Conservation (phyloP, 1,140 invertebrate species). For the Trichonephila clavipes region DNA sequence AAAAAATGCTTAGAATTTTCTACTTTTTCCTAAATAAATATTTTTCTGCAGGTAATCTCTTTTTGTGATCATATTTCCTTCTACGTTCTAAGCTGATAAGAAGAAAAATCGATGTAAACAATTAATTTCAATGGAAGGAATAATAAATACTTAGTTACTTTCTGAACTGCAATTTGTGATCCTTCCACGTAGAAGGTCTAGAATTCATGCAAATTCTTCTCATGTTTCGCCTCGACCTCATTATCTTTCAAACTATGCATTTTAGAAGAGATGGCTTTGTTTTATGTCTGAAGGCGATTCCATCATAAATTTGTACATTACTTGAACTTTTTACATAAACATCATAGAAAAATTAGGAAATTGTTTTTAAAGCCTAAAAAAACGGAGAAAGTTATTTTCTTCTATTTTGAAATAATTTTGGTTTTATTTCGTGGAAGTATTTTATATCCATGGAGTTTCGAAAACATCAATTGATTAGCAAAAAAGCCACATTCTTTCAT, state of each 20-base stretch:
- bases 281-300: background rate
- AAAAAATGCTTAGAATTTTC: no score
- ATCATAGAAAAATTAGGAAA: background rate
- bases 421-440: no score
- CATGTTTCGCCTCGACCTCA: constrained; percentile 27
- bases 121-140: background rate
- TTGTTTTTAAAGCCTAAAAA: background rate
- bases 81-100: no score
- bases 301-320: background rate
- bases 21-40: no score
- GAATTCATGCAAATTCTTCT: constrained; percentile 43
- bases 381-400: background rate
- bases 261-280: constrained; percentile 1
- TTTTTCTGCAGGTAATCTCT: no score
- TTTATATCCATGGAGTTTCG: no score
- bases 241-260: constrained; percentile 14
- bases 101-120: no score
- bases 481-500: no score
- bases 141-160: background rate
- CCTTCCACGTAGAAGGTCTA: background rate
- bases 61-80: no score
- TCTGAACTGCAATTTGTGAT: constrained; percentile 9
- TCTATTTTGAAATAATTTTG: background rate
- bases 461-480: no score
- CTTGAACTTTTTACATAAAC: background rate